These are phyloP conservation scores for Anoura caudifer DNA, from an alignment of 2,113 vertebrate genomes.

Conservation along the genomic window DNA sequence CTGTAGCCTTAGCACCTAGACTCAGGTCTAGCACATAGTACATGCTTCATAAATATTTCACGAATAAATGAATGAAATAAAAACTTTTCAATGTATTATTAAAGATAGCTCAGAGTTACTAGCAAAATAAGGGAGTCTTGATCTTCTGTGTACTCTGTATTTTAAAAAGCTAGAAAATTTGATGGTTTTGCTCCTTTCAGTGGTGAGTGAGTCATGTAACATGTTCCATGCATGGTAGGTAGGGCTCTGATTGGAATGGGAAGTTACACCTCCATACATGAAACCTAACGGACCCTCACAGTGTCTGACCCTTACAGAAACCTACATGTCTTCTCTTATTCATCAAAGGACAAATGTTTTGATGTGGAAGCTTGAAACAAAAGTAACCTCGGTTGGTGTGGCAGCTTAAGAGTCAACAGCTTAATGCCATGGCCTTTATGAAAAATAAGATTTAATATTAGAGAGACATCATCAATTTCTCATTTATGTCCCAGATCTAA, in stretches of 20 bases:
- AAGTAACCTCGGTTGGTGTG: neutral
- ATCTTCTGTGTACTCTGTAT: neutral
- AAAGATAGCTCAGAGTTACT: neutral
- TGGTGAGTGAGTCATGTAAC: neutral
- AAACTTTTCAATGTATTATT: neutral
- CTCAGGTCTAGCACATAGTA: neutral
- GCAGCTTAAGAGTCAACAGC: conserved; percentile 23
- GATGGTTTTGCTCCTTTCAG: neutral
- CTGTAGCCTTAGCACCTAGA: neutral
- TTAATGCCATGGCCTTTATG: conserved; percentile 1
- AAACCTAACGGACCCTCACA: neutral
- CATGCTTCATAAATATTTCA: neutral
- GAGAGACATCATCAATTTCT: conserved; percentile 24
- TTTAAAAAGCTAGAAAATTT: neutral
- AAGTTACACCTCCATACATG: neutral
- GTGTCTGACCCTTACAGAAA: neutral
- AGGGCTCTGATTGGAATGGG: neutral
- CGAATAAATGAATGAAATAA: neutral
- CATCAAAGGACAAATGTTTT: neutral
- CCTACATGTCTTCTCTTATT: neutral
- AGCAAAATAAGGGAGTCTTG: neutral
- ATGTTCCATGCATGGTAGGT: neutral
- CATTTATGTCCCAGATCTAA: conserved; percentile 33
- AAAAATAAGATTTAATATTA: conserved; percentile 37
- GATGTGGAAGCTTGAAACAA: neutral